A percentile compares a stretch with the other conserved stretches of the same genome.
phyloP scores from a whole-genome alignment of 2,888 invertebrate species.

The Scrobipalpa atriplicella region DNA sequence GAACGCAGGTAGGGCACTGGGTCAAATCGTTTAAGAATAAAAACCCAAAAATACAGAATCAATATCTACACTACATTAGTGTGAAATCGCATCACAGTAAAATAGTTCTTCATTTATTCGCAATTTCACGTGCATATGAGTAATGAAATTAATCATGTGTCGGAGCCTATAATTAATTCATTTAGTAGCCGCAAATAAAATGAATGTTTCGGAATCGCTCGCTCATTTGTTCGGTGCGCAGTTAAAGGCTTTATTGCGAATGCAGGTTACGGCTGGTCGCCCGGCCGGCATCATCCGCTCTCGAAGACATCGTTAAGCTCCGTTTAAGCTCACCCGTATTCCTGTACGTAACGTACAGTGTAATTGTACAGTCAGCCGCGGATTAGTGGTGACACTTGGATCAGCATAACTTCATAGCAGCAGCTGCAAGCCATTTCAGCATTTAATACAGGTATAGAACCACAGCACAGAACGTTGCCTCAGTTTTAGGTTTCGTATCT shows the following conservation, averaged over 20 bases:
- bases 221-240: background rate
- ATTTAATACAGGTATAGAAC: no score
- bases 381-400: background rate
- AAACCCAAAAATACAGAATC: no score
- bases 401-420: background rate
- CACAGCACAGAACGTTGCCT: no score
- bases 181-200: slow-evolving; percentile 5
- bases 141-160: slow-evolving; percentile 4
- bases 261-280: slow-evolving; percentile 1
- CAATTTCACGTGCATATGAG: background rate
- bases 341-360: background rate
- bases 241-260: slow-evolving; percentile 13
- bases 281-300: background rate
- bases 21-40: no score
- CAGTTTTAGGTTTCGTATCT: no score
- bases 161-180: slow-evolving; percentile 1
- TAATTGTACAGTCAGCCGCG: slow-evolving; percentile 4
- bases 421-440: background rate
- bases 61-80: no score
- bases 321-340: slow-evolving; percentile 2
- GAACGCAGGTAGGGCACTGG: no score
- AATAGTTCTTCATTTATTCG: background rate
- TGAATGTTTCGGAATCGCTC: slow-evolving; percentile 11
- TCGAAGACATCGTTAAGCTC: slow-evolving; percentile 14
- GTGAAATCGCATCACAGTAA: background rate